phyloP scores from a whole-genome alignment of 1,140 invertebrate genomes.

The Sycophila sp. region DNA sequence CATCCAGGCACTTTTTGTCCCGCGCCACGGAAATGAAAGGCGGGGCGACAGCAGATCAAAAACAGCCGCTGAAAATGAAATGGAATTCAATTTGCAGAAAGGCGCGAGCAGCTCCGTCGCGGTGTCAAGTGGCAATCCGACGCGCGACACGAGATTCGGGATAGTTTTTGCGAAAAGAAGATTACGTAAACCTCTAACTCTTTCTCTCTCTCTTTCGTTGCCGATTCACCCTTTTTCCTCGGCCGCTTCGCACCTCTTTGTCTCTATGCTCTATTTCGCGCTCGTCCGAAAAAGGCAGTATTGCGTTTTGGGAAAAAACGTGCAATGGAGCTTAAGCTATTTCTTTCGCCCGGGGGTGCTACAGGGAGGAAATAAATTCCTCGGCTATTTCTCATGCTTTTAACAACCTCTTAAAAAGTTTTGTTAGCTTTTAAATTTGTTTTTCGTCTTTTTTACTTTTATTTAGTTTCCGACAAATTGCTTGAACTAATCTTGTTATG shows the following conservation, averaged over 20 bases:
- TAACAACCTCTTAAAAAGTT: conserved; percentile 23
- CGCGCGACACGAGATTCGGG: neutral
- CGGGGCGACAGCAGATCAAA: neutral
- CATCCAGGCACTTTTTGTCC: no score
- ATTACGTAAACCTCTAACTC: neutral
- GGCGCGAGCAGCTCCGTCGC: no score
- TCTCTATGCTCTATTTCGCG: neutral
- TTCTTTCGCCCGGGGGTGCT: no score
- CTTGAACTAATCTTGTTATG: no score
- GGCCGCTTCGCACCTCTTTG: no score
- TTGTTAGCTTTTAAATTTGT: no score
- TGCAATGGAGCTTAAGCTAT: no score
- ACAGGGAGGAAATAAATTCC: neutral
- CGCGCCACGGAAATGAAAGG: no score
- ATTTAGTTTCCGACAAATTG: no score
- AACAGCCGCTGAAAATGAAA: conserved; percentile 5
- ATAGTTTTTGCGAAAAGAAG: conserved; percentile 6
- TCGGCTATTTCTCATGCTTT: conserved; percentile 3
- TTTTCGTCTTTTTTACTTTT: no score
- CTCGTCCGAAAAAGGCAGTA: conserved; percentile 11
- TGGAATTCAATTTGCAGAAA: conserved; percentile 10
- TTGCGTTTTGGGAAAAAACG: neutral
- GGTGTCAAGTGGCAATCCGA: conserved; percentile 5
- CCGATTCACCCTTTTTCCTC: no score
- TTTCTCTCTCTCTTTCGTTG: no score